These are phyloP conservation scores for Cyphomyrus discorhynchus DNA, from an alignment of 2,113 vertebrate genomes.

Conservation along the genomic window DNA sequence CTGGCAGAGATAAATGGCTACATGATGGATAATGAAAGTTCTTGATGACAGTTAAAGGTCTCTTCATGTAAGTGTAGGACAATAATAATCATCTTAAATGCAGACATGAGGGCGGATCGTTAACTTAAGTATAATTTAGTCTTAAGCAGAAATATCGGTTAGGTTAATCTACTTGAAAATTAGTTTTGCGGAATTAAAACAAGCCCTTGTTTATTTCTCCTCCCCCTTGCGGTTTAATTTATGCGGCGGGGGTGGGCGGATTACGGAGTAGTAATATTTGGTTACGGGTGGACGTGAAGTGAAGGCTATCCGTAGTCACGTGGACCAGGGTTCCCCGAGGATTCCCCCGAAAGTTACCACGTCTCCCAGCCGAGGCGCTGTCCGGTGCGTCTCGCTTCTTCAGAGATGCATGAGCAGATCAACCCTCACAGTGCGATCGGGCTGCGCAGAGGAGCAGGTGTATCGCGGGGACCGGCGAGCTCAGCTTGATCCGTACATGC, in stretches of 20 bases:
- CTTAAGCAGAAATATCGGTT: neutral
- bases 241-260: neutral
- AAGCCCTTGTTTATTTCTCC: neutral
- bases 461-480: conserved; percentile 23
- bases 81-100: neutral
- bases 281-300: neutral
- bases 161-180: neutral
- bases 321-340: conserved; percentile 25
- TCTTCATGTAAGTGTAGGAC: neutral
- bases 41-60: neutral
- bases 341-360: conserved; percentile 12
- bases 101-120: neutral
- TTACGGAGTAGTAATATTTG: neutral
- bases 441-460: conserved; percentile 38
- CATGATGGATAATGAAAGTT: neutral
- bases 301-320: neutral
- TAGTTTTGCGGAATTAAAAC: neutral
- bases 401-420: conserved; percentile 41
- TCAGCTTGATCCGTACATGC: neutral
- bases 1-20: neutral
- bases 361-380: conserved; percentile 42
- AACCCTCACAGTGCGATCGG: conserved; percentile 48
- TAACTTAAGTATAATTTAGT: neutral
- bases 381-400: conserved; percentile 55
- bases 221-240: neutral